These are phyloP conservation scores for Brevipalpus yothersi DNA, from an alignment of 1,140 invertebrate species.

Conservation along the genomic window DNA sequence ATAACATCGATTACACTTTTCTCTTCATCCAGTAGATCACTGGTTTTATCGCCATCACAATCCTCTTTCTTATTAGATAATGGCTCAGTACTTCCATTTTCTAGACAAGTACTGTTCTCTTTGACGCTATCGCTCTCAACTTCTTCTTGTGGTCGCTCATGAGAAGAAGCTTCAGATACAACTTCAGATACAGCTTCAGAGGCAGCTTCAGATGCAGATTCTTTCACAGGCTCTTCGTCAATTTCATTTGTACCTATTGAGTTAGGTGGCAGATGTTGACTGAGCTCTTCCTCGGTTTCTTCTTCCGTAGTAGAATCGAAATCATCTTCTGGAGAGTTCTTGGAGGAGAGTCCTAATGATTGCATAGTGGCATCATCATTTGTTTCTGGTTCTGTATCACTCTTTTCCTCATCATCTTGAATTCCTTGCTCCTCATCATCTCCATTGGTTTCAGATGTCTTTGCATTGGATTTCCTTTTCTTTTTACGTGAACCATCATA, in stretches of 20 bases:
- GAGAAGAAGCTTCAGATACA: not conserved
- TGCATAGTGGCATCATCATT: not conserved
- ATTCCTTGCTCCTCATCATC: not conserved
- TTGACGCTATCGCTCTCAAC: too few species aligned
- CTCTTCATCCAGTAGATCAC: too few species aligned
- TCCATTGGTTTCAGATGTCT: not conserved
- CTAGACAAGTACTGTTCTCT: too few species aligned
- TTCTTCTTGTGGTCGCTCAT: too few species aligned
- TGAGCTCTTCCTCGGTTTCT: not conserved
- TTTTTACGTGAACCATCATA: not conserved
- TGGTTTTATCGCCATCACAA: too few species aligned
- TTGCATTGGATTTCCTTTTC: not conserved
- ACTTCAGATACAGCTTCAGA: too few species aligned
- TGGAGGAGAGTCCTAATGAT: not conserved
- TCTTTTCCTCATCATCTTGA: not conserved
- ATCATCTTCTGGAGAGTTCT: not conserved
- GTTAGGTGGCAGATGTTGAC: not conserved
- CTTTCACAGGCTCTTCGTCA: not conserved
- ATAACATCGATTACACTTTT: too few species aligned
- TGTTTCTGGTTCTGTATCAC: not conserved
- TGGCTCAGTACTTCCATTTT: too few species aligned
- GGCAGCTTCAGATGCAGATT: not conserved
- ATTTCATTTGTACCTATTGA: not conserved
- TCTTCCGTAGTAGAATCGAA: not conserved
- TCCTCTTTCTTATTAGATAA: too few species aligned